A percentile compares a stretch with the other conserved stretches of the same genome.
These are phyloP conservation scores for Drosophila rufa DNA, from an alignment of 1,140 invertebrate species.

Conservation along the genomic window DNA sequence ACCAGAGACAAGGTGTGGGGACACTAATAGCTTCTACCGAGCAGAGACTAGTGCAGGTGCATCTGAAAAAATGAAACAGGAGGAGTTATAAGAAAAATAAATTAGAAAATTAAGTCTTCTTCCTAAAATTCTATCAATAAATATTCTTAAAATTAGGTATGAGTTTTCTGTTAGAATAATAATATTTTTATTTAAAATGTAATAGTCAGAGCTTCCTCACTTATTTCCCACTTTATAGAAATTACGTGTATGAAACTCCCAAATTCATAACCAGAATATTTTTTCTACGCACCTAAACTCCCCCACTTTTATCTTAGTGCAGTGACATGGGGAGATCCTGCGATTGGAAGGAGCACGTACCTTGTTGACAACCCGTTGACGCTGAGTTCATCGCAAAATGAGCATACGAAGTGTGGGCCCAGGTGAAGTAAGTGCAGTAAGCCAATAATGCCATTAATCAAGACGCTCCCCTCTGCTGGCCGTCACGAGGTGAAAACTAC, in stretches of 20 bases:
- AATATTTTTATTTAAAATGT: too few relatives aligned
- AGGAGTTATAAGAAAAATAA: neutral
- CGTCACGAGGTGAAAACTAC: constrained; percentile 13
- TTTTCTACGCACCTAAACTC: neutral
- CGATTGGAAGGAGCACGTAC: constrained; percentile 29
- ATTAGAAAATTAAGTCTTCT: too few relatives aligned
- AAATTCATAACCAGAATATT: neutral
- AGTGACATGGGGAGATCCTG: too few relatives aligned
- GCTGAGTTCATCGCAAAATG: constrained; percentile 36
- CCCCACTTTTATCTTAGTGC: neutral
- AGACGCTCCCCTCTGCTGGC: constrained; percentile 7
- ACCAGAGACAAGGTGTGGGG: constrained; percentile 45
- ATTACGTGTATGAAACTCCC: too few relatives aligned
- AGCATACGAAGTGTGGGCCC: constrained; percentile 58
- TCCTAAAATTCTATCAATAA: too few relatives aligned
- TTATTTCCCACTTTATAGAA: too few relatives aligned
- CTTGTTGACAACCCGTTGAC: constrained; percentile 58
- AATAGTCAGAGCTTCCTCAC: too few relatives aligned
- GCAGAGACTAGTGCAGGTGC: neutral
- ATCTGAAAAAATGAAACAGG: rapidly evolving
- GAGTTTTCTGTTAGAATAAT: too few relatives aligned
- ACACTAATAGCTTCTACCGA: constrained; percentile 39
- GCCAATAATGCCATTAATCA: constrained; percentile 67
- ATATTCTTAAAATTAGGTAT: too few relatives aligned
- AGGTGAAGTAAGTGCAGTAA: constrained; percentile 23